phyloP scores from a whole-genome alignment of 2,888 invertebrate species.

The Protophormia terraenovae region DNA sequence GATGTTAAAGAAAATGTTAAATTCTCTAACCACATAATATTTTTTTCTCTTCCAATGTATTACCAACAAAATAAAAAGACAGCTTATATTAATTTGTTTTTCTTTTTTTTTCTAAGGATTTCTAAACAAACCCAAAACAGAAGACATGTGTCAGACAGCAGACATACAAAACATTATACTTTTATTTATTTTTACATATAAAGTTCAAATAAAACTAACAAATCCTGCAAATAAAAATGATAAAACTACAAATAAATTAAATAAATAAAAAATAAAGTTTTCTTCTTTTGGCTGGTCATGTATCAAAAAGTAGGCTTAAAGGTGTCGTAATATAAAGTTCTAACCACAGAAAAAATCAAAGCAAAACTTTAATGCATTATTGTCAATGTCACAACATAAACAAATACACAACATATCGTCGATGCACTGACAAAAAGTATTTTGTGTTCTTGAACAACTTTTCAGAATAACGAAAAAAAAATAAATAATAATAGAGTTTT shows the following conservation, averaged over 20 bases:
- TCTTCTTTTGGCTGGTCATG: neutral
- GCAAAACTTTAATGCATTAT: constrained; percentile 43
- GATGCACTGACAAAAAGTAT: too few species aligned
- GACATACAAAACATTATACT: neutral
- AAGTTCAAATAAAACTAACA: neutral
- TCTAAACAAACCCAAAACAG: too few species aligned
- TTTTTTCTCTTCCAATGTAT: too few species aligned
- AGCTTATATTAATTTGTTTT: neutral
- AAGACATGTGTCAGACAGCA: constrained; percentile 27
- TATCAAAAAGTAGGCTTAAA: constrained; percentile 9
- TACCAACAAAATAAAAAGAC: too few species aligned
- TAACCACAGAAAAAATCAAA: neutral
- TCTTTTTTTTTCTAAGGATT: neutral
- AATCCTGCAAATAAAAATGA: neutral
- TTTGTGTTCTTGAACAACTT: too few species aligned
- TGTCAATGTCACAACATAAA: constrained; percentile 36
- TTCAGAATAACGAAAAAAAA: too few species aligned
- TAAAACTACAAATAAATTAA: constrained; percentile 9
- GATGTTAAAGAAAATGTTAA: neutral
- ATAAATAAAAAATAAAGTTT: constrained; percentile 7
- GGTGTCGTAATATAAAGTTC: neutral
- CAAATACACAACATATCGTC: too few species aligned
- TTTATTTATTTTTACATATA: neutral
- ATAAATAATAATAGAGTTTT: too few species aligned
- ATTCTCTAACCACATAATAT: too few species aligned